These are phyloP conservation scores for Sitodiplosis mosellana DNA, from an alignment of 1,140 invertebrate species.

Conservation along the genomic window DNA sequence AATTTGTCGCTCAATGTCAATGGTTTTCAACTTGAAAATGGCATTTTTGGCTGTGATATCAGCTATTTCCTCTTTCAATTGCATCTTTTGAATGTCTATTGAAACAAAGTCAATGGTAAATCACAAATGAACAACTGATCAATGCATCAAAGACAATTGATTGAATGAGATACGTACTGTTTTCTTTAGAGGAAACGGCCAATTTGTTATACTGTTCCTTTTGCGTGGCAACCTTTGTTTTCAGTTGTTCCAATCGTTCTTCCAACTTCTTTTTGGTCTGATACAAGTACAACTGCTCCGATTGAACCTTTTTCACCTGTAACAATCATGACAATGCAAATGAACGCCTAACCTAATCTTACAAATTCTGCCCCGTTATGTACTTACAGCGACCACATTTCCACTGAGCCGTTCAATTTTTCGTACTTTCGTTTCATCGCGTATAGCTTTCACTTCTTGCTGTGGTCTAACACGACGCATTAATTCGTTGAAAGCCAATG, in stretches of 20 bases:
- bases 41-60: neutral
- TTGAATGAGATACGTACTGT: neutral
- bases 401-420: no score
- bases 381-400: neutral
- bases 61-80: neutral
- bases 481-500: neutral
- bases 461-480: neutral
- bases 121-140: neutral
- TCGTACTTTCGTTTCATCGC: neutral
- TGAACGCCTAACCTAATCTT: neutral
- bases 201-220: neutral
- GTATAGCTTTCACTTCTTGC: neutral
- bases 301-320: neutral
- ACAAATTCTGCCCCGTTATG: neutral
- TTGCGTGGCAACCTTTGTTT: neutral
- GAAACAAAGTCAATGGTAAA: no score
- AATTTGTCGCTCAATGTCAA: neutral
- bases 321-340: neutral
- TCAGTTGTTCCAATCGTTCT: neutral
- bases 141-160: neutral
- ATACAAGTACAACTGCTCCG: neutral
- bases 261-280: no score
- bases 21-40: neutral
- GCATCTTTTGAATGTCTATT: neutral
- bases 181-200: neutral